Base-by-base conservation (phyloP, 1,140 invertebrate species). In the Drosophila leontia region DNA sequence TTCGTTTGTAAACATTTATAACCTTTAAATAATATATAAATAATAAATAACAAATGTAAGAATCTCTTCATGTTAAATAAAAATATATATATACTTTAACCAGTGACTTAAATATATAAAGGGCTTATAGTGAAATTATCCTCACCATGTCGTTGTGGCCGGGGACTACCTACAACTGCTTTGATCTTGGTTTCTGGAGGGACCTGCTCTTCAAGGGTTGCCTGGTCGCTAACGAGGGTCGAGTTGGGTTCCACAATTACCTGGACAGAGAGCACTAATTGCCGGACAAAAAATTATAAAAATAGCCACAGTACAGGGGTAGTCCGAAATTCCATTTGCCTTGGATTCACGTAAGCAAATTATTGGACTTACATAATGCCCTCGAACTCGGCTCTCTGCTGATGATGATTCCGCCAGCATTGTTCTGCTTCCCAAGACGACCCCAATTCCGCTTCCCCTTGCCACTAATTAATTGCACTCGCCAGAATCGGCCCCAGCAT, bases 401-500 rank as follows among this genome's bases (percentile, higher is more conserved):
- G 35, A 37, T 32, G 23, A 39, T 35, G 34, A 53, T 61, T 51
- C 35, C 44, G 3, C 5, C 32, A 19, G 55, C 42, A 67, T 70
- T 70, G 67, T 70, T 53, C 47, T 11, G 32, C 12, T 69, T 51
- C 19, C 39, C 23, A 60, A 39, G 53, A 29, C 79, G 78, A 79
- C 82, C 79, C 74, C 70, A 69, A 79, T 79, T 62, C 62, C 47
- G 44, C 55, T 61, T 12, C 51, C 32, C 51, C 17, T 29, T 19
- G 58, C 32, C 48, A 74, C 71, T 70, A 88, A 80, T 83, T 80
- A 87, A 88, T 78, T 84, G 72, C 80, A 78, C 48, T 71, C 15
- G 57, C 42, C 44, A 64, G 48, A 59, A 19, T 59, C 47, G 60
- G 55, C n/a, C 51, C 50, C 67, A 51, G 48, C 9, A n/a, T 32